phyloP scores from a whole-genome alignment of 92 coral and sea anemone genomes.

The Chrysogorgia sp. region DNA sequence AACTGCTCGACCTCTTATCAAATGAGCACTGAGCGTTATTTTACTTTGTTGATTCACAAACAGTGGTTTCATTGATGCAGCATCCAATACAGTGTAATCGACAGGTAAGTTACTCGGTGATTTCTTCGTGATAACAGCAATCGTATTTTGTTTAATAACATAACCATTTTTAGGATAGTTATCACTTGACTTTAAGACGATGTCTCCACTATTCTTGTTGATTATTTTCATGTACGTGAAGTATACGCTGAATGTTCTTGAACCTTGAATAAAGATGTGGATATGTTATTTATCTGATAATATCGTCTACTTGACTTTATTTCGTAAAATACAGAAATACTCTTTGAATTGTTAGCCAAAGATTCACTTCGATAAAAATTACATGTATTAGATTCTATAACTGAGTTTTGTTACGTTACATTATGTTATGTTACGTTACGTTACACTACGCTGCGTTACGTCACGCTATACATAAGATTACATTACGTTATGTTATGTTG shows the following conservation, averaged over 20 bases:
- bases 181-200: slow-evolving; percentile 52
- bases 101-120: slow-evolving; percentile 64
- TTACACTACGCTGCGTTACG: no score
- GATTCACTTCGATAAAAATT: no score
- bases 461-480: no score
- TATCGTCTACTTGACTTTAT: no score
- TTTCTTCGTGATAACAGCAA: slow-evolving; percentile 72
- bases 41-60: slow-evolving; percentile 48
- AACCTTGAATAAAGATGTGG: background rate
- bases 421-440: no score
- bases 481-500: no score
- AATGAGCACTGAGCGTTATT: slow-evolving; percentile 1
- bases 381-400: no score
- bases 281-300: background rate
- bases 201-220: slow-evolving; percentile 71
- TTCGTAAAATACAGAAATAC: no score
- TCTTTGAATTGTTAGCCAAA: no score
- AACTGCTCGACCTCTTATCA: slow-evolving; percentile 15
- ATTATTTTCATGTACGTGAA: slow-evolving; percentile 57
- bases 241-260: slow-evolving; percentile 1
- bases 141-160: slow-evolving; percentile 65
- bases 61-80: slow-evolving; percentile 43
- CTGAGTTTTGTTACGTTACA: no score
- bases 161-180: slow-evolving; percentile 55
- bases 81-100: slow-evolving; percentile 51